Conservation (phyloP, 2,888 invertebrate genomes). For the Ashinkailepas kermadecensis region DNA sequence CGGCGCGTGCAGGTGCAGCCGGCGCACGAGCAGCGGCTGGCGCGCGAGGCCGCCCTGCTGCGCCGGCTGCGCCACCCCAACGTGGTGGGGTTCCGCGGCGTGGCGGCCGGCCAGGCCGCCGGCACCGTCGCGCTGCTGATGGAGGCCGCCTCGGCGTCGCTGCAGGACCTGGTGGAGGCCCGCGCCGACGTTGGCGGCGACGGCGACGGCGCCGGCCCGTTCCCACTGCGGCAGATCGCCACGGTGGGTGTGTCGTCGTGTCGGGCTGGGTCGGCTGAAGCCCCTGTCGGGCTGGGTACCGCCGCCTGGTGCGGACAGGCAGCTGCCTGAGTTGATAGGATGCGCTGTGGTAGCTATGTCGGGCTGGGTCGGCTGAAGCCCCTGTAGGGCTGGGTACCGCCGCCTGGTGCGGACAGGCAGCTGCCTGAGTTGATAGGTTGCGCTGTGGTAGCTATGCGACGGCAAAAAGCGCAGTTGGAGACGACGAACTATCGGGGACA, state of each 20-base stretch:
- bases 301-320: no score
- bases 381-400: no score
- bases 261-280: no score
- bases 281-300: no score
- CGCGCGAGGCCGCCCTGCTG: slow-evolving; percentile 63
- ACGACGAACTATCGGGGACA: no score
- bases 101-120: neutral
- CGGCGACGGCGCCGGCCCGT: slow-evolving; percentile 52
- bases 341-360: no score
- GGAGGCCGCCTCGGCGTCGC: slow-evolving; percentile 64
- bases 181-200: slow-evolving; percentile 39
- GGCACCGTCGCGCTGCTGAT: slow-evolving; percentile 57
- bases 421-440: no score
- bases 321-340: no score
- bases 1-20: slow-evolving; percentile 35
- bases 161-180: slow-evolving; percentile 67
- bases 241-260: slow-evolving; percentile 24
- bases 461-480: no score
- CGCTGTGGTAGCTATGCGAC: no score
- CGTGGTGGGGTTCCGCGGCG: slow-evolving; percentile 62
- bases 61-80: slow-evolving; percentile 66
- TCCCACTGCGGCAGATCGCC: slow-evolving; percentile 44
- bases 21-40: slow-evolving; percentile 51
- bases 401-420: no score
- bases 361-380: no score